phyloP scores from a whole-genome alignment of 2,797 vertebrate species.

The Podarcis lilfordi region DNA sequence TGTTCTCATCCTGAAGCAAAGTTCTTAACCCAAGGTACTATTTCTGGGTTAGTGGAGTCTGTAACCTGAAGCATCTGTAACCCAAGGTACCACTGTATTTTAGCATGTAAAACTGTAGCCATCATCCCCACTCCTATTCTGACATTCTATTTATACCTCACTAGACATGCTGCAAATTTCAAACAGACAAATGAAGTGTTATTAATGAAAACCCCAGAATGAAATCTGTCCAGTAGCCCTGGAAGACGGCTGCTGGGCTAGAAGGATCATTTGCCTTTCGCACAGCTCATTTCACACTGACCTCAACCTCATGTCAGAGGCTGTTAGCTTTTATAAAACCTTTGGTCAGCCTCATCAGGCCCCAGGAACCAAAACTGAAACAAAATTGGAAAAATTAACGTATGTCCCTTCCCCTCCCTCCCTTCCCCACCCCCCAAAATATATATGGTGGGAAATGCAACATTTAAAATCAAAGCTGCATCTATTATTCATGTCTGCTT shows the following conservation, averaged over 20 bases:
- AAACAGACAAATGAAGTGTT: neutral
- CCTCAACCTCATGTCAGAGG: neutral
- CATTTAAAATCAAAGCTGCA: neutral
- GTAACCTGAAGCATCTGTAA: too few relatives aligned
- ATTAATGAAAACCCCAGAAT: neutral
- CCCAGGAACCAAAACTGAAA: neutral
- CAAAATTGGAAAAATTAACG: neutral
- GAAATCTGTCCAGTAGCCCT: neutral
- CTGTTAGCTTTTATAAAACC: neutral
- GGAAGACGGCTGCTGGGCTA: neutral
- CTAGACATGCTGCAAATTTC: neutral
- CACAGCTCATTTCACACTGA: neutral
- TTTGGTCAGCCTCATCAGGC: neutral
- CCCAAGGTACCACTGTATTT: neutral
- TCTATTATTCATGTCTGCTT: too few relatives aligned
- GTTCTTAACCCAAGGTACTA: too few relatives aligned
- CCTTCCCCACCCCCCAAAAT: too few relatives aligned
- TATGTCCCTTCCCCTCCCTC: neutral
- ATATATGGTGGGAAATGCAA: neutral
- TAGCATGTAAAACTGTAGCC: neutral
- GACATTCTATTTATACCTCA: neutral
- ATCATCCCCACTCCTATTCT: neutral
- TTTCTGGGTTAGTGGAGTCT: too few relatives aligned
- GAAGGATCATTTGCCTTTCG: neutral
- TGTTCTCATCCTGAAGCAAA: too few relatives aligned